These are phyloP conservation scores for Sialis lutaria DNA, from an alignment of 2,888 invertebrate species.

Conservation along the genomic window DNA sequence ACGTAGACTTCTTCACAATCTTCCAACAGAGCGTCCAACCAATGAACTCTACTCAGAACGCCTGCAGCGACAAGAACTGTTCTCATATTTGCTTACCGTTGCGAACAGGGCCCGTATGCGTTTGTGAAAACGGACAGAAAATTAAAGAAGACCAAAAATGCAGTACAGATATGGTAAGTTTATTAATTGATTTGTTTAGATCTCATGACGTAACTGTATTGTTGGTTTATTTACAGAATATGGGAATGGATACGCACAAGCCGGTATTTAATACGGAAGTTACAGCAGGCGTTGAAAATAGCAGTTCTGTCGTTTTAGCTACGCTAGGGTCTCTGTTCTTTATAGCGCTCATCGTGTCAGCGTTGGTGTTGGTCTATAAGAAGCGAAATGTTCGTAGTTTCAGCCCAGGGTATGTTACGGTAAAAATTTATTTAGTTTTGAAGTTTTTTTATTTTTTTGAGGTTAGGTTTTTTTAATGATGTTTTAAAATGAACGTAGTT, in stretches of 20 bases:
- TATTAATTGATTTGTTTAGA: neutral
- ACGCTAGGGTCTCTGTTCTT: too few species aligned
- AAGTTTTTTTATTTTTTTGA: too few species aligned
- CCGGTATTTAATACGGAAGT: neutral
- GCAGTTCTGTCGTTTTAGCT: neutral
- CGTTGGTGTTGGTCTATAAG: neutral
- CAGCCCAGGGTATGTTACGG: neutral
- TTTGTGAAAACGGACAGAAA: constrained; percentile 34
- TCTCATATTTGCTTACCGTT: constrained; percentile 41
- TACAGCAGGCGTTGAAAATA: neutral
- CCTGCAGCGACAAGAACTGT: constrained; percentile 35
- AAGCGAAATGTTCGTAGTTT: neutral
- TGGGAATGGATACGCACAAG: neutral
- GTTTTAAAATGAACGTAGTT: too few species aligned
- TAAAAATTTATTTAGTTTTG: neutral
- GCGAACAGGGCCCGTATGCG: constrained; percentile 29
- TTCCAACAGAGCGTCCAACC: constrained; percentile 35
- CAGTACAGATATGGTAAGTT: constrained; percentile 9
- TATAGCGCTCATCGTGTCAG: too few species aligned
- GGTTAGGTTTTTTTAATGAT: too few species aligned
- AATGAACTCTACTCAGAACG: constrained; percentile 20
- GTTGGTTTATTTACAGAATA: neutral
- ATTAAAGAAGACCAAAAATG: constrained; percentile 22
- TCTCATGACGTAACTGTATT: too few species aligned
- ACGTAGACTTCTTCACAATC: constrained; percentile 32